phyloP scores from a whole-genome alignment of 2,113 vertebrate genomes.

The Pagrus major region DNA sequence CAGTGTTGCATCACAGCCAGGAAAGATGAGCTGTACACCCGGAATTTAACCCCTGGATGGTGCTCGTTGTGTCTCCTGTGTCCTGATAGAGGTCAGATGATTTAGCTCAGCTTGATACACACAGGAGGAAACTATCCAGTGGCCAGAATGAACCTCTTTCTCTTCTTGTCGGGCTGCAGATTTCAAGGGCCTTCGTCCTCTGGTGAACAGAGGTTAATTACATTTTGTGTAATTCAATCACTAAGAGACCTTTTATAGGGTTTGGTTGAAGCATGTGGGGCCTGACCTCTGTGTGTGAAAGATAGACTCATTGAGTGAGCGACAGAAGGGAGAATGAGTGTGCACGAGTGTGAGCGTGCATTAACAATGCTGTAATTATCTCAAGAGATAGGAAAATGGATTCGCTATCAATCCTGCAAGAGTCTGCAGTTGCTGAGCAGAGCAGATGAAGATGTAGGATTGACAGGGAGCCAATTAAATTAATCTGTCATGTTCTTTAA shows the following conservation, averaged over 20 bases:
- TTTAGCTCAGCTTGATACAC: background rate
- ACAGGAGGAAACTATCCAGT: background rate
- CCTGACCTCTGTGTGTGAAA: conserved; percentile 6
- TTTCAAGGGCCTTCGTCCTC: background rate
- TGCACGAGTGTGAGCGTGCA: conserved; percentile 24
- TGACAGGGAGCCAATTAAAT: conserved; percentile 62
- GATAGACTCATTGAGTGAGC: conserved; percentile 13
- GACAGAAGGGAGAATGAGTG: conserved; percentile 33
- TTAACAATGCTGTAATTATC: conserved; percentile 68
- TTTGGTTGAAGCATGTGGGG: conserved; percentile 13
- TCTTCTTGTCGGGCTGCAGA: background rate
- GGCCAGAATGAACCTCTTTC: background rate
- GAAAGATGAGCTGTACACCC: conserved; percentile 20
- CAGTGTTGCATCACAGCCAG: conserved; percentile 46
- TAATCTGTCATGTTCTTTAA: conserved; percentile 66
- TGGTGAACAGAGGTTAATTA: conserved; percentile 31
- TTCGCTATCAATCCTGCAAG: conserved; percentile 55
- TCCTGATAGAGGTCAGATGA: conserved; percentile 54
- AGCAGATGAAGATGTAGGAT: conserved; percentile 65
- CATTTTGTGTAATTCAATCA: conserved; percentile 57
- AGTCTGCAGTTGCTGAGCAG: conserved; percentile 24
- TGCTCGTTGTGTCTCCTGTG: conserved; percentile 18
- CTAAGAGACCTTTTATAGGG: conserved; percentile 24
- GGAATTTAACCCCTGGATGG: conserved; percentile 34
- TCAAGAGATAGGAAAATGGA: conserved; percentile 64